These are phyloP conservation scores for Phengaris alcon DNA, from an alignment of 2,888 invertebrate species.

Conservation along the genomic window DNA sequence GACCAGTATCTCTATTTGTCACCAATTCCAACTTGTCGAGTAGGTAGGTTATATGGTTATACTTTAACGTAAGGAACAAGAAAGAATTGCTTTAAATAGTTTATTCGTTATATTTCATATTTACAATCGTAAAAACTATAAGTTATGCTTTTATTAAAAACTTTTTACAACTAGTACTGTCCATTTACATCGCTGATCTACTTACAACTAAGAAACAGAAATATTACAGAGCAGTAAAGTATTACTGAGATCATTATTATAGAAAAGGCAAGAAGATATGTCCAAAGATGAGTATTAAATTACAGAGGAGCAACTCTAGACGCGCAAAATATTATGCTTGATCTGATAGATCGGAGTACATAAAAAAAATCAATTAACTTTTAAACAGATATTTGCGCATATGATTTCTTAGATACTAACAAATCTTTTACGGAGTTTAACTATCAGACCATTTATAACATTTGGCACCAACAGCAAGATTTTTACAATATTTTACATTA, in stretches of 20 bases:
- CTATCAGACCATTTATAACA: background rate
- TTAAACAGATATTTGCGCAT: background rate
- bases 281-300: conserved; percentile 40
- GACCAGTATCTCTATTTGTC: no score
- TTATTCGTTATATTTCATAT: conserved; percentile 66
- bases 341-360: background rate
- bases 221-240: conserved; percentile 40
- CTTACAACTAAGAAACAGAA: conserved; percentile 42
- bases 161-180: conserved; percentile 65
- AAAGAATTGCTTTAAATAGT: conserved; percentile 51
- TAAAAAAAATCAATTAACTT: background rate
- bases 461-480: background rate
- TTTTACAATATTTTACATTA: conserved; percentile 40
- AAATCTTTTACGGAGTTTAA: background rate
- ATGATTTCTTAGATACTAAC: conserved; percentile 6
- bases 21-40: no score
- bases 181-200: conserved; percentile 50
- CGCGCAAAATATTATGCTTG: background rate
- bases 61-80: conserved; percentile 26
- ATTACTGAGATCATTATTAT: conserved; percentile 49
- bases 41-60: no score
- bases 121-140: conserved; percentile 62
- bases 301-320: background rate
- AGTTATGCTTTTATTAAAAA: conserved; percentile 50
- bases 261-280: conserved; percentile 39